Conservation (phyloP, 1,140 invertebrate genomes). For the Tetraneura akinire region DNA sequence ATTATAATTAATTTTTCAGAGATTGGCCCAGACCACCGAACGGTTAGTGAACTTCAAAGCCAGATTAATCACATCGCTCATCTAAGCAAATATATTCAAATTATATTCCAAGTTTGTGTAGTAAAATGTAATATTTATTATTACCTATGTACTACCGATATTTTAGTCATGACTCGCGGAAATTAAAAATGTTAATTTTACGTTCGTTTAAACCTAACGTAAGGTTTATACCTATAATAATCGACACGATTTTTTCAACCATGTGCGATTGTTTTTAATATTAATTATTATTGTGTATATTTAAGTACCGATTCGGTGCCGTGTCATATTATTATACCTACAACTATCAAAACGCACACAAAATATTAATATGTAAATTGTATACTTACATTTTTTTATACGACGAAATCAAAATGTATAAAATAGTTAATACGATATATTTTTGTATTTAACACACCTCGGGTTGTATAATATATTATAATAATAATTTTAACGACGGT, state of each 20-base stretch:
- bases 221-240: not conserved
- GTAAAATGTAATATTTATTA: conserved; percentile 31
- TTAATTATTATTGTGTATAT: not conserved
- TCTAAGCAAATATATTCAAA: conserved; percentile 66
- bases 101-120: conserved; percentile 25
- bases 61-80: conserved; percentile 81
- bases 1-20: conserved; percentile 61
- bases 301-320: not conserved
- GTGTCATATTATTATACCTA: not conserved
- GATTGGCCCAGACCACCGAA: conserved; percentile 81
- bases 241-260: not conserved
- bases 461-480: too few relatives aligned
- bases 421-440: not conserved
- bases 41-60: conserved; percentile 89
- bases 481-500: too few relatives aligned
- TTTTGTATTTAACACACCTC: not conserved
- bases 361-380: too few relatives aligned
- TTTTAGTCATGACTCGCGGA: conserved; percentile 22
- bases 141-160: not conserved
- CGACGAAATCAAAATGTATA: conserved; percentile 2
- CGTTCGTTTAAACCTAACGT: conserved; percentile 2
- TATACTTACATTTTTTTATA: not conserved
- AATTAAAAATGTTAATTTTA: conserved; percentile 1
- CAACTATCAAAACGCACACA: too few relatives aligned
- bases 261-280: not conserved